These are phyloP conservation scores for Pristionchus arcanus DNA, from an alignment of 2,888 invertebrate genomes.

Conservation along the genomic window DNA sequence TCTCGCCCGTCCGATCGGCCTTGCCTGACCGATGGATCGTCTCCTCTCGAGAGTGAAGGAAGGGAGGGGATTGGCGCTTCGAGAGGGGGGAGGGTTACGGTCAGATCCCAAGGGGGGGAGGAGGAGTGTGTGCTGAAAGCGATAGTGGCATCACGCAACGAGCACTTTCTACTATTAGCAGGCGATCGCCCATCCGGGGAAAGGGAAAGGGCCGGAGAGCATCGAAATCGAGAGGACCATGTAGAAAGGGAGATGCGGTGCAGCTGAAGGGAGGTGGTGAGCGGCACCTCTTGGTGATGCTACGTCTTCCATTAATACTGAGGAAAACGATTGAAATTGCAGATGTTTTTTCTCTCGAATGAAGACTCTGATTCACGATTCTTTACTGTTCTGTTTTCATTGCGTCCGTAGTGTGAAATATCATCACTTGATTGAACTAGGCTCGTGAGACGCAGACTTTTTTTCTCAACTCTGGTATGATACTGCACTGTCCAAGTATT, in stretches of 20 bases:
- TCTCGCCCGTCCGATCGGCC: background rate
- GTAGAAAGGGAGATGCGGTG: background rate
- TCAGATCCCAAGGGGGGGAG: background rate
- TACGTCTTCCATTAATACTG: background rate
- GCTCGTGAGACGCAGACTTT: too few species aligned
- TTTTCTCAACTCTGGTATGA: too few species aligned
- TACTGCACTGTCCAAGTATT: too few species aligned
- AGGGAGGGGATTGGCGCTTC: background rate
- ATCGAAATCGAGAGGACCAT: background rate
- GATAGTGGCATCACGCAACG: background rate
- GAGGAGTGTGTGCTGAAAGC: background rate
- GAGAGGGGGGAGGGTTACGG: slow-evolving; percentile 22
- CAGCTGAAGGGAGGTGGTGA: background rate
- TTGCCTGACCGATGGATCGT: slow-evolving; percentile 31
- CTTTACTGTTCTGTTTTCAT: too few species aligned
- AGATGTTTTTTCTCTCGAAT: background rate
- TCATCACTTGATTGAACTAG: too few species aligned
- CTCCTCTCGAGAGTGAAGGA: background rate
- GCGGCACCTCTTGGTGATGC: too few species aligned
- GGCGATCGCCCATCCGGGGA: background rate
- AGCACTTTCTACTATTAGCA: background rate
- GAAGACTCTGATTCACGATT: too few species aligned
- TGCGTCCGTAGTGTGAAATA: too few species aligned
- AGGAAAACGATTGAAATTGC: background rate
- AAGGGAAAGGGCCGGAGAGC: background rate